phyloP scores from a whole-genome alignment of 2,888 invertebrate species.

The Sisyra nigra region DNA sequence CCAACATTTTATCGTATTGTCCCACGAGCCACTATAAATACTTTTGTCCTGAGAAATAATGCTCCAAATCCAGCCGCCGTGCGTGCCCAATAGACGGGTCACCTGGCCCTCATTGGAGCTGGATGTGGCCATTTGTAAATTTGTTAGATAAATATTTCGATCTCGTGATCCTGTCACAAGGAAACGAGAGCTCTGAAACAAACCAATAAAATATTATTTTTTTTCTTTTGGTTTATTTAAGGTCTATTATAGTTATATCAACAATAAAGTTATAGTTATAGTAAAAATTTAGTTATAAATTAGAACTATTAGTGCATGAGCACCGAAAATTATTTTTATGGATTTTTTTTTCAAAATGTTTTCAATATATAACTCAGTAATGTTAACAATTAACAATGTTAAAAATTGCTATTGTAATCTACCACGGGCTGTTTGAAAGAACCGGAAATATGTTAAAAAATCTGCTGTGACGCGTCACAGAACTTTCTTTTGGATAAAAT shows the following conservation, averaged over 20 bases:
- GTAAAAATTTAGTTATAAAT: too few species aligned
- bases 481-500: too few species aligned
- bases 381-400: too few species aligned
- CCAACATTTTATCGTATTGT: conserved; percentile 1
- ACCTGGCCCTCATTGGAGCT: background rate
- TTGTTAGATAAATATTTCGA: background rate
- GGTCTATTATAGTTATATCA: background rate
- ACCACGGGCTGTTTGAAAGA: too few species aligned
- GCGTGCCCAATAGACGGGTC: background rate
- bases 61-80: background rate
- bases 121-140: background rate
- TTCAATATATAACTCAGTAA: too few species aligned
- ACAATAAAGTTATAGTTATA: background rate
- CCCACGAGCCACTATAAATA: conserved; percentile 1
- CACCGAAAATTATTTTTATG: too few species aligned
- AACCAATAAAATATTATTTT: background rate
- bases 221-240: background rate
- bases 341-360: too few species aligned
- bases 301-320: too few species aligned
- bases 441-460: too few species aligned
- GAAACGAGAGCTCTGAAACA: background rate
- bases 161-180: conserved; percentile 3
- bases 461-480: too few species aligned
- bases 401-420: too few species aligned
- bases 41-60: background rate